Base-by-base conservation (phyloP, 2,888 invertebrate genomes). In the Neoaliturus tenellus region DNA sequence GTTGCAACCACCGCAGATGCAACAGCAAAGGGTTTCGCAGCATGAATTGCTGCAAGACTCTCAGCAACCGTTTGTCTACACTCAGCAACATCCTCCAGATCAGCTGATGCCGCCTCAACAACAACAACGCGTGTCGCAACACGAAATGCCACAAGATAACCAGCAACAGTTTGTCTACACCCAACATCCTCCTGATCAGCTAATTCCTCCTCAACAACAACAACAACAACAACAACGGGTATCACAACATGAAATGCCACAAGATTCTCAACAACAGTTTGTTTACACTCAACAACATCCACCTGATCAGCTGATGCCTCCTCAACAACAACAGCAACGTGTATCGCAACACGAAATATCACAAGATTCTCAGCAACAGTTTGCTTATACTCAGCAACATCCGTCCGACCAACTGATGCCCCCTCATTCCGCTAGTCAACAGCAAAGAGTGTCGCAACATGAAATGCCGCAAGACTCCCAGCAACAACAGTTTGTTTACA, bases 31-130 rank as follows among this genome's bases (percentile, higher is more conserved):
- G 82, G 73, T 69, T 33, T 48, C 71, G 10, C 84, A 80, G 81
- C 85, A 80, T 48, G 83, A 58, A 25, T 86, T 93, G 62, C 62
- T 31, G 17, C 62, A 62, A 62, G 62, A 62, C 1, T 89, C 93
- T 81, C 92, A 91, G 84, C 91, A 93, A 20, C 93, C 93, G 87
- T 55, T 80, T 62, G 93, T 93, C 85, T 91, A 62, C 28, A 25
- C 25, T 4, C 62, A 92, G 83, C 92, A 92, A 83, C 90, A 91
- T 20, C 41, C 80, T n/a, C 88, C 85, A 80, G 51, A 84, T n/a
- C 85, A 87, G 44, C 75, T 80, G 23, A 71, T 81, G 48, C 85
- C 62, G 4, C 62, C 62, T 14, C 62, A 62, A 31, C 62, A 62
- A 14, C 93, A 93, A 28, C 62, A 28, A 80, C 83, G 48, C 81